phyloP scores from a whole-genome alignment of 2,888 invertebrate genomes.

The Thereva nobilitata region DNA sequence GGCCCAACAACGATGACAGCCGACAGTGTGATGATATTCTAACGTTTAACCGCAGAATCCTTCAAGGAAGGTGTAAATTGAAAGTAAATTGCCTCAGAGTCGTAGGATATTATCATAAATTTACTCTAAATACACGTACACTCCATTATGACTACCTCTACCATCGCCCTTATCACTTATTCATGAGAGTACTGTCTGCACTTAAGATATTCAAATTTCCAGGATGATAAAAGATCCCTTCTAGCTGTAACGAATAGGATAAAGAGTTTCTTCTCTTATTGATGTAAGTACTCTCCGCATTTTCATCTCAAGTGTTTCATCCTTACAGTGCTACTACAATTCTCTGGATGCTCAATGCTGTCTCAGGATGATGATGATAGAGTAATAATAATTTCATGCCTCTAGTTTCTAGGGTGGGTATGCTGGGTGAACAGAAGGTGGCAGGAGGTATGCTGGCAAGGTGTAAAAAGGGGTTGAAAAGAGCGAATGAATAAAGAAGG shows the following conservation, averaged over 20 bases:
- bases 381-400: slow-evolving; percentile 26
- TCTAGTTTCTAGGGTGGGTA: background rate
- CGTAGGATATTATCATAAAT: slow-evolving; percentile 32
- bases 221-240: slow-evolving; percentile 29
- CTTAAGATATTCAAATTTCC: slow-evolving; percentile 35
- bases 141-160: slow-evolving; percentile 21
- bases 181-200: slow-evolving; percentile 35
- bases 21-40: no score
- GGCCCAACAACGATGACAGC: no score
- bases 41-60: background rate
- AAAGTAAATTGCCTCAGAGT: slow-evolving; percentile 32
- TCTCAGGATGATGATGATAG: slow-evolving; percentile 16
- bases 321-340: no score
- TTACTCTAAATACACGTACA: slow-evolving; percentile 34
- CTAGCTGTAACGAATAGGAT: background rate
- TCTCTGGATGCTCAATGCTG: slow-evolving; percentile 1
- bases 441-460: no score
- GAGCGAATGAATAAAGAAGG: no score
- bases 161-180: slow-evolving; percentile 27
- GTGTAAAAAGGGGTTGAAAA: no score
- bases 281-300: slow-evolving; percentile 13
- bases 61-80: slow-evolving; percentile 30
- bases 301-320: slow-evolving; percentile 6
- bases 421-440: no score
- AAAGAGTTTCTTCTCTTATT: slow-evolving; percentile 7